Percentiles rank a stretch among this genome's conserved stretches.
These are phyloP conservation scores for Botia almorhae DNA, from an alignment of 2,797 vertebrate genomes.

Conservation along the genomic window DNA sequence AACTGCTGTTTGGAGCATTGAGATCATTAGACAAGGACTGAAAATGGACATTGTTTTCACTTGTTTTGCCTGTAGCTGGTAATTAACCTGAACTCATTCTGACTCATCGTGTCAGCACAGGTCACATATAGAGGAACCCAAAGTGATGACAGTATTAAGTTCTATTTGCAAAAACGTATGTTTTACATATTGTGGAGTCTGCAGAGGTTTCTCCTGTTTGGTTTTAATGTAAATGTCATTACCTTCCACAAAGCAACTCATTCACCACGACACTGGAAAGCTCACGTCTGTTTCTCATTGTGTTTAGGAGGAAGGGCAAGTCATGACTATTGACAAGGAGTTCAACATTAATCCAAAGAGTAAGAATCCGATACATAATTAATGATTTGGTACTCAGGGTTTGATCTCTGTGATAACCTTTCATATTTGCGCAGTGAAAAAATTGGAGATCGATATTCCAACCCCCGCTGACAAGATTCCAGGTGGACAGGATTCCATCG, in stretches of 20 bases:
- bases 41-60: no score
- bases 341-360: slow-evolving; percentile 52
- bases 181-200: neutral
- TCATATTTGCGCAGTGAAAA: slow-evolving; percentile 36
- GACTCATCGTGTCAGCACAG: no score
- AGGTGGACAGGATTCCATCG: slow-evolving; percentile 49
- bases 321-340: slow-evolving; percentile 51
- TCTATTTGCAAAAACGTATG: no score
- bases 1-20: no score
- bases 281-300: neutral
- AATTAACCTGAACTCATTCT: no score
- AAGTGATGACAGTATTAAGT: no score
- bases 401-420: neutral
- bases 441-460: slow-evolving; percentile 51
- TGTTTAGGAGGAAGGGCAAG: slow-evolving; percentile 63
- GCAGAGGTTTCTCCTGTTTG: neutral
- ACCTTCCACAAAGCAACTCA: neutral
- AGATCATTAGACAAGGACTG: no score
- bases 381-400: neutral
- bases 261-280: neutral
- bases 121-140: no score
- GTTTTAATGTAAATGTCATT: no score
- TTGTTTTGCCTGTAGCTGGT: no score
- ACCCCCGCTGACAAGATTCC: slow-evolving; percentile 50
- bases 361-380: slow-evolving; percentile 26